A percentile compares a stretch with the other conserved stretches of the same genome.
Conservation (phyloP, 1,140 invertebrate genomes). For the Brachionus plicatilis region DNA sequence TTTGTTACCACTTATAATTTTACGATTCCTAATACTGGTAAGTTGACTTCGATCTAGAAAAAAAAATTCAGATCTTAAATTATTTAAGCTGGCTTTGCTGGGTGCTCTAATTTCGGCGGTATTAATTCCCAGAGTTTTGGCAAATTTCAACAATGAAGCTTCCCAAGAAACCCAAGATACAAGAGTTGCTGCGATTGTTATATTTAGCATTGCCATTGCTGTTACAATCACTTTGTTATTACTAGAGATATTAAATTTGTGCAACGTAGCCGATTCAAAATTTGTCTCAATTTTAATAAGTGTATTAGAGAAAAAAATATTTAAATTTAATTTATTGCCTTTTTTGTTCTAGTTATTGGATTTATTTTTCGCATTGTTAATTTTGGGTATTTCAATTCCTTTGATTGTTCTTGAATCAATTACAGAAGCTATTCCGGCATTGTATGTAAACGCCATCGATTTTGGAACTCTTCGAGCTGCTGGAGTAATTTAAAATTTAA, state of each 20-base stretch:
- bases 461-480: background rate
- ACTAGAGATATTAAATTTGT: background rate
- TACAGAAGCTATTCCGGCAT: background rate
- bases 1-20: background rate
- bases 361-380: conserved; percentile 5
- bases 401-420: background rate
- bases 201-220: conserved; percentile 6
- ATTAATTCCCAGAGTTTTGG: background rate
- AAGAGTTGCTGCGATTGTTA: background rate
- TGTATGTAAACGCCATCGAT: background rate
- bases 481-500: background rate
- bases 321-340: background rate
- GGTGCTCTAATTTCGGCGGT: conserved; percentile 7
- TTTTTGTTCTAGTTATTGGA: background rate
- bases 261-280: conserved; percentile 25
- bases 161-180: background rate
- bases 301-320: background rate
- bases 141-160: background rate
- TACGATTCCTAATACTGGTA: background rate
- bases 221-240: background rate
- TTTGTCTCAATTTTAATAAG: conserved; percentile 10
- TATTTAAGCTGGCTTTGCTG: background rate
- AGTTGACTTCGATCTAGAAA: background rate
- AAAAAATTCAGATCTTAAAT: no score
- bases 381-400: background rate